Conservation (phyloP, 2,113 vertebrate genomes). For the Serilophus lunatus region DNA sequence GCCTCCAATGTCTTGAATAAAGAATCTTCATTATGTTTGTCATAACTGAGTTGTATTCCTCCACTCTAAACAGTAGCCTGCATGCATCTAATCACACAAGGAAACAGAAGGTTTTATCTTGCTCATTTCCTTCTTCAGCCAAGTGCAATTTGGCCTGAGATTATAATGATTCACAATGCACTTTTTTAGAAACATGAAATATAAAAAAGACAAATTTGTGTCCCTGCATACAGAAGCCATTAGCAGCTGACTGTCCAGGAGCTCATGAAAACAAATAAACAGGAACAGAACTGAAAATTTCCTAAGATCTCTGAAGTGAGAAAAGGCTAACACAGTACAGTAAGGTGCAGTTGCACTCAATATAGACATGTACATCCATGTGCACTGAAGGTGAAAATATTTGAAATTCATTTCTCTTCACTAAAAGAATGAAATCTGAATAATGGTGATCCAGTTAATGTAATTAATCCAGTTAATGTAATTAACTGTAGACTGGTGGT, state of each 20-base stretch:
- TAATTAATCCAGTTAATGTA: neutral
- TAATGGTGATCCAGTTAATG: neutral
- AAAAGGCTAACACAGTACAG: neutral
- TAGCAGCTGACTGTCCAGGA: neutral
- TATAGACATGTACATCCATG: neutral
- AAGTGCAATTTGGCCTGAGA: neutral
- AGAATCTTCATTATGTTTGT: neutral
- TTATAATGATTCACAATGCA: neutral
- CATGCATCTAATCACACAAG: neutral
- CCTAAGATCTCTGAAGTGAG: neutral
- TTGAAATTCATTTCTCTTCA: neutral
- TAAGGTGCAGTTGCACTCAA: neutral
- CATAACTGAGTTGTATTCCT: neutral
- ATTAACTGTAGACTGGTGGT: neutral
- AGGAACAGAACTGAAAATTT: neutral
- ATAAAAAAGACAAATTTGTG: neutral
- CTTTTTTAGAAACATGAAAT: neutral
- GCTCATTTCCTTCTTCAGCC: neutral
- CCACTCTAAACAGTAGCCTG: neutral
- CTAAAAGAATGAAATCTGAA: neutral
- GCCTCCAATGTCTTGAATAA: neutral
- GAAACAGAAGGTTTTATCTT: neutral
- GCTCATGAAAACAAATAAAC: neutral
- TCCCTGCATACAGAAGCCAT: neutral
- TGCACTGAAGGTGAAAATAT: neutral